Evolutionary conservation across 1,140 invertebrate genomes (phyloP).

Genomic region (Notospermus geniculatus): DNA sequence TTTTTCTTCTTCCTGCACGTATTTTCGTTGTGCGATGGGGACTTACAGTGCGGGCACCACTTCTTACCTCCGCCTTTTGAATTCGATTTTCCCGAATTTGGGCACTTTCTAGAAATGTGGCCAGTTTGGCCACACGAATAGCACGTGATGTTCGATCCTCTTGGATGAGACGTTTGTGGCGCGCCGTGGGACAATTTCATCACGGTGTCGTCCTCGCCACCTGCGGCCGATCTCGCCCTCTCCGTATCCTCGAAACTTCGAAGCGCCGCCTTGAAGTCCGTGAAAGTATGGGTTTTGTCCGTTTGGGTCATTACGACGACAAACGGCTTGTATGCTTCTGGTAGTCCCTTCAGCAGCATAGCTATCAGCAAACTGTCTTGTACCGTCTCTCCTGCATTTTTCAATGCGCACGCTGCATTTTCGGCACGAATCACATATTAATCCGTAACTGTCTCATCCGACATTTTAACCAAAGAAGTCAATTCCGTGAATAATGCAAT

Average conservation of each 20-base stretch:
- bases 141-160: not conserved
- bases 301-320: not conserved
- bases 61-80: not conserved
- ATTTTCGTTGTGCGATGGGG: not conserved
- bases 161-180: not conserved
- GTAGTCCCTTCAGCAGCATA: slow-evolving; percentile 2
- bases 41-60: slow-evolving; percentile 4
- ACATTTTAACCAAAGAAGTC: slow-evolving; percentile 15
- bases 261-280: slow-evolving; percentile 24
- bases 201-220: slow-evolving; percentile 14
- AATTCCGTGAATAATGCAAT: slow-evolving; percentile 26
- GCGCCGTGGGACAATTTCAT: too few species aligned
- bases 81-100: not conserved
- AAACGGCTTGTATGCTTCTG: slow-evolving; percentile 1
- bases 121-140: not conserved
- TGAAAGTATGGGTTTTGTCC: slow-evolving; percentile 13
- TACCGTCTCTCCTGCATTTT: slow-evolving; percentile 1
- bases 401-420: not conserved
- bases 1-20: not conserved
- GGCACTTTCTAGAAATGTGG: not conserved
- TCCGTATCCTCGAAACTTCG: slow-evolving; percentile 24
- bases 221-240: not conserved
- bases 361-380: not conserved
- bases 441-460: slow-evolving; percentile 18
- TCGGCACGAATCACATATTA: slow-evolving; percentile 15